Evolutionary conservation across 2,888 invertebrate species (phyloP), one percentile per base, ranked within the genome.

Genomic region (Ochlodes sylvanus): DNA sequence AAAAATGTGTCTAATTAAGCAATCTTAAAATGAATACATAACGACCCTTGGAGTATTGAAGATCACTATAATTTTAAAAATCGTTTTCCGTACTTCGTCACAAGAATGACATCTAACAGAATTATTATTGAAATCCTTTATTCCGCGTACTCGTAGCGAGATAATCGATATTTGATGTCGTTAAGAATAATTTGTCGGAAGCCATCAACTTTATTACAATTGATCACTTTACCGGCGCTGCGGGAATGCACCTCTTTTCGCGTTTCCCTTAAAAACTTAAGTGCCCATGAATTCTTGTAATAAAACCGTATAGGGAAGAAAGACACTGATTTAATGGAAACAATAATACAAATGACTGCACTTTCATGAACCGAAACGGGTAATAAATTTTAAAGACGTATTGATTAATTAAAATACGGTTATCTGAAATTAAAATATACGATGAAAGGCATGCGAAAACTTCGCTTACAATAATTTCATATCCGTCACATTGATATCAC

Each of bases 161-260:
- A 41, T 54, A 63, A 65, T 38, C 58, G 58, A 60, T 42, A 44
- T 60, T 54, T 65, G 63, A 57, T 65, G 57, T 38, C 57, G 17
- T 64, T 21, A 19, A 38, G 32, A 44, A 52, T 50, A 67, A 55
- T 61, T 61, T 66, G 55, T 55, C 47, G 61, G 47, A 61, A 61
- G 55, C 54, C 55, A 61, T 67, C 38, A 67, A 67, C 10, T 67
- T 67, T 66, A 66, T 67, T 67, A 55, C 60, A 67, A 67, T 61
- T 67, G 61, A 67, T 54, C 67, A 61, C 61, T 57, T 57, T 60
- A 61, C 15, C 47, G 54, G 60, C 67, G 55, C 55, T 61, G 47
- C 47, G 61, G 17, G 19, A 61, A 61, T 61, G 66, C 66, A 61
- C 44, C 44, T 60, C 41, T 60, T 52, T 58, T 58, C 38, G 50